These are phyloP conservation scores for Propithecus coquereli DNA, from an alignment of 2,113 vertebrate species.

Conservation along the genomic window DNA sequence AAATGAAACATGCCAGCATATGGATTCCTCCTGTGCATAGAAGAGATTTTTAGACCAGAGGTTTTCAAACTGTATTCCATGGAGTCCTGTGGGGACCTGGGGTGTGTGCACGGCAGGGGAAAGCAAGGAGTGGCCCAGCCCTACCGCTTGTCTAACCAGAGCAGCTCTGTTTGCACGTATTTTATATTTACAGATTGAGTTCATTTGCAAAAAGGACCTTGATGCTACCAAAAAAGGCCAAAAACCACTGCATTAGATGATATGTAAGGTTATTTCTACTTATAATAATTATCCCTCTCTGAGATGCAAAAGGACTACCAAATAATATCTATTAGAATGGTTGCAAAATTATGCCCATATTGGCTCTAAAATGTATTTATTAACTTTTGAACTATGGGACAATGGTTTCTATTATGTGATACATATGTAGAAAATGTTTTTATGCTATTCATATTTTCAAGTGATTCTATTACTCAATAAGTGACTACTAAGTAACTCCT, in stretches of 20 bases:
- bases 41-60: neutral
- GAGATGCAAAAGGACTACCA: neutral
- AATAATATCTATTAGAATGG: neutral
- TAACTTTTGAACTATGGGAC: neutral
- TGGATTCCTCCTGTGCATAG: neutral
- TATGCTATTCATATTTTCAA: neutral
- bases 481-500: neutral
- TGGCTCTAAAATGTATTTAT: neutral
- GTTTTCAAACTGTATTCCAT: neutral
- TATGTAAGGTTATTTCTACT: neutral
- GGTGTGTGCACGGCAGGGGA: rapidly evolving
- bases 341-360: neutral
- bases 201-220: neutral
- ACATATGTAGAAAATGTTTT: neutral
- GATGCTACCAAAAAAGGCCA: neutral
- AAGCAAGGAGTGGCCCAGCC: neutral
- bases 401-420: neutral
- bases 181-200: neutral
- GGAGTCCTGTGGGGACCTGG: neutral
- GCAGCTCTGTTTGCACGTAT: neutral
- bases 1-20: neutral
- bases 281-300: neutral
- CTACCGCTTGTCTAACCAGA: neutral
- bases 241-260: neutral
- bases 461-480: neutral